Conservation (phyloP, 2,888 invertebrate genomes). For the Caenorhabditis auriculariae region DNA sequence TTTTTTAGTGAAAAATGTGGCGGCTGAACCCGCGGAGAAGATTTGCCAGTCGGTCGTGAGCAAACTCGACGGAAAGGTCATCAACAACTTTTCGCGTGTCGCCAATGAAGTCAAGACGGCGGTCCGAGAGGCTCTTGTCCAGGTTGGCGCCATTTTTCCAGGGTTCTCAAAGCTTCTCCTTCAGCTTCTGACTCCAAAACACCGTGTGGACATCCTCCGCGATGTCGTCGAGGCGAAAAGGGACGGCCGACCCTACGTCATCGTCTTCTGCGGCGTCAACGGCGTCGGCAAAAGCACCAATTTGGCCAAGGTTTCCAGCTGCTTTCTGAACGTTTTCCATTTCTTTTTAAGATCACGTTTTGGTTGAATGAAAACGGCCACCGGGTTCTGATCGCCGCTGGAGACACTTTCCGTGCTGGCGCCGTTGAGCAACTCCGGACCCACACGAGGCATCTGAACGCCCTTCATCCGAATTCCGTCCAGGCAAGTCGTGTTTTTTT, state of each 20-base stretch:
- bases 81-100: conserved; percentile 90
- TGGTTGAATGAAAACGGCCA: conserved; percentile 97
- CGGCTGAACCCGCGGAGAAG: conserved; percentile 88
- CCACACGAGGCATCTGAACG: conserved; percentile 87
- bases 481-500: conserved; percentile 11
- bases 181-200: conserved; percentile 85
- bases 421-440: conserved; percentile 97
- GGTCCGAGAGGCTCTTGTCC: conserved; percentile 85
- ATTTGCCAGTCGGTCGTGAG: conserved; percentile 67
- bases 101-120: conserved; percentile 83
- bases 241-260: conserved; percentile 84
- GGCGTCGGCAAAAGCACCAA: conserved; percentile 99
- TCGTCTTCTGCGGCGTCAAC: conserved; percentile 97
- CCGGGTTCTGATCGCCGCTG: conserved; percentile 93
- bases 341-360: conserved; percentile 79
- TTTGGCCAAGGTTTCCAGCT: conserved; percentile 78
- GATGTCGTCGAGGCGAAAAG: conserved; percentile 88
- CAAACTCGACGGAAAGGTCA: conserved; percentile 65
- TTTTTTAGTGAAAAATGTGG: conserved; percentile 84
- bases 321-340: background rate
- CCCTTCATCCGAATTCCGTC: conserved; percentile 76
- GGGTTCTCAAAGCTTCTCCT: background rate
- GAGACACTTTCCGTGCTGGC: conserved; percentile 94
- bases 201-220: conserved; percentile 90
- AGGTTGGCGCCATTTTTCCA: conserved; percentile 20